Conservation (phyloP, 2,113 vertebrate genomes). For the Gymnobelideus leadbeateri region DNA sequence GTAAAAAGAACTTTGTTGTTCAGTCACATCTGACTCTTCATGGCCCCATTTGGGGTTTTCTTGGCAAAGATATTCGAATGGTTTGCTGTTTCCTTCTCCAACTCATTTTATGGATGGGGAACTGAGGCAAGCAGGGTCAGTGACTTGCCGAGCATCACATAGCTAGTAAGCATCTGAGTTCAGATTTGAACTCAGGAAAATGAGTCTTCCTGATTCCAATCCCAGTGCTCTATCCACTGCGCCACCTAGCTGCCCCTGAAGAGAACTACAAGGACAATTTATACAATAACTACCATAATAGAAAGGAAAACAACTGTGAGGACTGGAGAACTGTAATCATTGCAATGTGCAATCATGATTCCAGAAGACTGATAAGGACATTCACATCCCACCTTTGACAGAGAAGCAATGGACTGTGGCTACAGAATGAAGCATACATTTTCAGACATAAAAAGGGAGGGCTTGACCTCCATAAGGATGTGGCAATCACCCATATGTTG, state of each 20-base stretch:
- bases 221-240: background rate
- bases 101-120: background rate
- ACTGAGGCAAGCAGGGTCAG: background rate
- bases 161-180: no score
- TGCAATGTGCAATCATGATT: background rate
- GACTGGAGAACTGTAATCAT: background rate
- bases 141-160: background rate
- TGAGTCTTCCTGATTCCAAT: background rate
- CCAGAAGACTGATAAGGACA: background rate
- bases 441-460: background rate
- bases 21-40: background rate
- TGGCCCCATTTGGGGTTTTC: background rate
- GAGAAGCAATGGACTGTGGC: background rate
- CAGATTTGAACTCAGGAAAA: background rate
- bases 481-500: background rate
- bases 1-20: background rate
- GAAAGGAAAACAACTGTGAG: background rate
- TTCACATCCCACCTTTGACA: background rate
- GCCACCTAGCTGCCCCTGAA: background rate
- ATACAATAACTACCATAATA: background rate
- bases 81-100: background rate
- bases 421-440: background rate
- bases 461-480: background rate
- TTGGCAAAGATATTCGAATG: background rate
- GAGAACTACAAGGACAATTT: background rate